Base-by-base conservation (phyloP, 2,113 vertebrate genomes). In the Amphilophus citrinellus region DNA sequence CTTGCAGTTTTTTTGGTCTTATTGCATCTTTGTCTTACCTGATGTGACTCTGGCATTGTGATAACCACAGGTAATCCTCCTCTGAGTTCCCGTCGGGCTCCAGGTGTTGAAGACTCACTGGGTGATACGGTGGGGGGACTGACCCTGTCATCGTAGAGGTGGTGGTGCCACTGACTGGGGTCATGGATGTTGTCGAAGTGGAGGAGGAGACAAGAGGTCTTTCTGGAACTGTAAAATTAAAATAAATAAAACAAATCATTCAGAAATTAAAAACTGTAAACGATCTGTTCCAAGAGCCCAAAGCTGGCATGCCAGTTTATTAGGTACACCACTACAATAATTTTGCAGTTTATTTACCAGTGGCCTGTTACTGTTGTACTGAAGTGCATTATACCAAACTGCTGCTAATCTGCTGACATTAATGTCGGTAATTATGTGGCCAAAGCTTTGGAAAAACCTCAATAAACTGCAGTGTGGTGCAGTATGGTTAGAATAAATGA, bases 31-130 rank as follows among this genome's bases (percentile, higher is more conserved):
- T 13, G 44, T 20, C 10, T 84, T 84, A 94, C 91, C 92, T 90
- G 80, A 65, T 80, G 78, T 89, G 92, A 84, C 89, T 94, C 88
- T 93, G 93, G 39, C 93, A 94, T 82, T 94, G 91, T 1, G 91
- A 87, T 11, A 95, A 13, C 93, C 93, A 94, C 84, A 94, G 71
- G 73, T 95, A 94, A 3, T 92, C 87, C 0, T 94, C 92, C 20
- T 92, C 93, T 0, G 44, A 17, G 8, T 20, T 73, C 22, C 35
- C 57, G 0, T 59, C 50, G 0, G n/a, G 18, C 10, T 80, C 78
- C 83, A n/a, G 32, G 61, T 79, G 86, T 2, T 5, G 39, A 53
- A 91, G 84, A 1, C 53, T 84, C 77, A 89, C 87, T 0, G 86
- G 88, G 32, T 92, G 84, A 3, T 89, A 92, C 1, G 91, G 90